Conservation (phyloP, 2,113 vertebrate species). For the Phodopus roborovskii region DNA sequence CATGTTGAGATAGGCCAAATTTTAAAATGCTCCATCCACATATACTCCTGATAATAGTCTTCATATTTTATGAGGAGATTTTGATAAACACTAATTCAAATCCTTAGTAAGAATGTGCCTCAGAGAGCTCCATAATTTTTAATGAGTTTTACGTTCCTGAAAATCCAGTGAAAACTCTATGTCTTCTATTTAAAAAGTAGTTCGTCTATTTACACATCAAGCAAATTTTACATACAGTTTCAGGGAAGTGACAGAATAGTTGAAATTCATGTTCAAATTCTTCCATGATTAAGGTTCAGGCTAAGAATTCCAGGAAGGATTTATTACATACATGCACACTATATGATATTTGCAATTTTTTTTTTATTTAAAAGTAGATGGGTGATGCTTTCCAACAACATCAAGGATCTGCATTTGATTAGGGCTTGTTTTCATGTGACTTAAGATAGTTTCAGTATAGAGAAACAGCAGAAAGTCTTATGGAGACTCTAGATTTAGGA, state of each 20-base stretch:
- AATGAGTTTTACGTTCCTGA: slow-evolving; percentile 10
- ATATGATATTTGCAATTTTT: not conserved
- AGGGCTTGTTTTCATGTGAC: not conserved
- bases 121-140: not conserved
- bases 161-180: not conserved
- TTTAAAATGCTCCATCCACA: slow-evolving; percentile 44
- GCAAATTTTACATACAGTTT: not conserved
- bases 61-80: slow-evolving; percentile 34
- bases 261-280: not conserved
- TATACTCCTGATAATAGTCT: slow-evolving; percentile 29
- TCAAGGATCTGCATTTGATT: not conserved
- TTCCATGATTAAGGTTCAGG: not conserved
- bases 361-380: not conserved
- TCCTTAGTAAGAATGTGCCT: not conserved
- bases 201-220: not conserved
- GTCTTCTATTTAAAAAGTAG: not conserved
- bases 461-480: not conserved
- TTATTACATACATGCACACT: not conserved
- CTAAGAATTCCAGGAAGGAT: not conserved
- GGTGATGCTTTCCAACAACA: not conserved
- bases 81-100: slow-evolving; percentile 44
- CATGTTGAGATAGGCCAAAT: slow-evolving; percentile 31
- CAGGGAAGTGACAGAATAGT: not conserved
- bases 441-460: not conserved
- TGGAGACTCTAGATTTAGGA: not conserved